Conservation (phyloP, 2,888 invertebrate genomes). For the Morpho deidamia region DNA sequence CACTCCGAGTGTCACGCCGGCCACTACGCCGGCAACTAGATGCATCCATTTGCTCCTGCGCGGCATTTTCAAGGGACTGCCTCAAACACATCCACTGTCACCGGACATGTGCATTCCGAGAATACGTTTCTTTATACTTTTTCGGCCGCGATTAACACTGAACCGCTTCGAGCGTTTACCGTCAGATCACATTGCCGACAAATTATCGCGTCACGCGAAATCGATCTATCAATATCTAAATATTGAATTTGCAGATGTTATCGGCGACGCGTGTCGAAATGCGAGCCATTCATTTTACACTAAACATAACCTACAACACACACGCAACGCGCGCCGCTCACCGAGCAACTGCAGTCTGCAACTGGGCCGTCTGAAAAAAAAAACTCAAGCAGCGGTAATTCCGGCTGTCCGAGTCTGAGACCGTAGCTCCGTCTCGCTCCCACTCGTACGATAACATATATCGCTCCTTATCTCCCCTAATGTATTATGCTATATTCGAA, state of each 20-base stretch:
- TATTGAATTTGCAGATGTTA: conserved; percentile 72
- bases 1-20: conserved; percentile 77
- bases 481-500: conserved; percentile 46
- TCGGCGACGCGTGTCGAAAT: conserved; percentile 57
- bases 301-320: conserved; percentile 30
- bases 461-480: conserved; percentile 31
- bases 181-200: conserved; percentile 55
- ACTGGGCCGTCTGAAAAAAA: conserved; percentile 61
- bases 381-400: conserved; percentile 64
- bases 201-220: conserved; percentile 50
- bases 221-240: conserved; percentile 60
- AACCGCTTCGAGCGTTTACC: too few relatives aligned
- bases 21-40: conserved; percentile 73
- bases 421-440: conserved; percentile 33
- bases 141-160: conserved; percentile 29
- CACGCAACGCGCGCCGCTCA: conserved; percentile 59
- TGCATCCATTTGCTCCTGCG: conserved; percentile 74
- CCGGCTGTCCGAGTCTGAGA: conserved; percentile 49
- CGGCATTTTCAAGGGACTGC: conserved; percentile 60
- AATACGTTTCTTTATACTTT: conserved; percentile 69
- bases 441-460: conserved; percentile 30
- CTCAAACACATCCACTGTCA: conserved; percentile 54
- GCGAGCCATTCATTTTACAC: conserved; percentile 56
- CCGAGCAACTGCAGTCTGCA: conserved; percentile 42
- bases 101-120: conserved; percentile 74